Evolutionary conservation across 2,888 invertebrate genomes (phyloP), one percentile per base, ranked within the genome.

Genomic region (Drosophila recens): DNA sequence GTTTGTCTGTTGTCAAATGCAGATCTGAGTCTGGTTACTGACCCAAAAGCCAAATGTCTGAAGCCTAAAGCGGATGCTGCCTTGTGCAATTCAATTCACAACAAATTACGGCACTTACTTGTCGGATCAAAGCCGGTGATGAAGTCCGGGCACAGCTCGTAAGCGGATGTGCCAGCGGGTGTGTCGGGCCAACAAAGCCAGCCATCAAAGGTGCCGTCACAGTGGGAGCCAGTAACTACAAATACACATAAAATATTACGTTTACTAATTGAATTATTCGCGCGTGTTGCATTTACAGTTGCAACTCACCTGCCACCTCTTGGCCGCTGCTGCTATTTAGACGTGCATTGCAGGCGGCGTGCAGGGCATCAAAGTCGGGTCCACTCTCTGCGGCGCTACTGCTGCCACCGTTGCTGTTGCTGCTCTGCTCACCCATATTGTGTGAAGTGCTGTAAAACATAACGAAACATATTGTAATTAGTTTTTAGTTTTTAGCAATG

Each of bases 131-230:
- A 97, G 85, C 96, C 96, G 52, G 95, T 94, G 82, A 96, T 95
- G 92, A 96, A 96, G 79, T 92, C 94, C n/a, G 97, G 97, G 91
- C 97, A 97, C 67, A 93, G 93, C 75, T 94, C 94, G 92, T 93
- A 94, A 42, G 95, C 96, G 62, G 94, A 94, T 79, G 93, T 90
- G 82, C 96, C 96, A 84, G 95, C 94, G 42, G 94, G 93, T 13
- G 97, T 97, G 93, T 95, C 95, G 72, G 96, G 95, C 92, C 95
- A 95, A 92, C 97, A 97, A 30, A 95, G 94, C 97, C 97, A 97
- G 56, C 95, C 95, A 93, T 97, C 97, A 93, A 96, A 97, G 33
- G 95, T 95, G 75, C 96, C 95, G 49, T 94, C 94, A 92, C 97
- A 97, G 93, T 94, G 95, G 78, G 93, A 81, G 23, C 93, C 96